Percentiles rank a stretch among this genome's conserved stretches.
Conservation (phyloP, 2,113 vertebrate species). For the Excalfactoria chinensis region DNA sequence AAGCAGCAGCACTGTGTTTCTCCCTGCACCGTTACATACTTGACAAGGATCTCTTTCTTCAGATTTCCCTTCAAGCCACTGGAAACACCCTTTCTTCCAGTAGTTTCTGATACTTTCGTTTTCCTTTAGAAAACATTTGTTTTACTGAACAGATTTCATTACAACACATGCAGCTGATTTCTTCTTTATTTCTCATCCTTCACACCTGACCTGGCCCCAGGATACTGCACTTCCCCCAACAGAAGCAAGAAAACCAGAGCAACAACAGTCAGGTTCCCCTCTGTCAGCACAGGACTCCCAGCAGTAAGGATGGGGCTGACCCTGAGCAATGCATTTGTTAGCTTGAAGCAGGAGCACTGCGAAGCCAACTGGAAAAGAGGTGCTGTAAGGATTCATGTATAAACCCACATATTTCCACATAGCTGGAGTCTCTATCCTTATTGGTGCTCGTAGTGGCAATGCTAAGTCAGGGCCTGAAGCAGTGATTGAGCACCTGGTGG, state of each 20-base stretch:
- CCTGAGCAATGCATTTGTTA: background rate
- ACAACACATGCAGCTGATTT: background rate
- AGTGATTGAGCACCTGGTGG: too few relatives aligned
- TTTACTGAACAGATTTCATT: background rate
- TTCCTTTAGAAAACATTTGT: background rate
- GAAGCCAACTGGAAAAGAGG: background rate
- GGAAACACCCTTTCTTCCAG: constrained; percentile 34
- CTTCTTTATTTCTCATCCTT: background rate
- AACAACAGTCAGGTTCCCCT: background rate
- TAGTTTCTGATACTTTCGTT: background rate
- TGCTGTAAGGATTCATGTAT: background rate
- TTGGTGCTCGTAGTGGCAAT: background rate
- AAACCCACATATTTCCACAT: background rate
- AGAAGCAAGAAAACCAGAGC: background rate
- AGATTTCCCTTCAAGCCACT: background rate
- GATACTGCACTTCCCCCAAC: background rate
- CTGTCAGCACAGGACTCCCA: background rate
- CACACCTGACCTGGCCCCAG: background rate
- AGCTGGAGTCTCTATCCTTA: background rate
- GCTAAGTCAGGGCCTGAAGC: too few relatives aligned
- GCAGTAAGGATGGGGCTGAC: background rate
- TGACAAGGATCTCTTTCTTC: background rate
- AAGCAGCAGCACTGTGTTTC: background rate
- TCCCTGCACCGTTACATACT: background rate
- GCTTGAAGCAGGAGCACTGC: background rate